Conservation (phyloP, 2,797 vertebrate species). For the Chaetophractus vellerosus region DNA sequence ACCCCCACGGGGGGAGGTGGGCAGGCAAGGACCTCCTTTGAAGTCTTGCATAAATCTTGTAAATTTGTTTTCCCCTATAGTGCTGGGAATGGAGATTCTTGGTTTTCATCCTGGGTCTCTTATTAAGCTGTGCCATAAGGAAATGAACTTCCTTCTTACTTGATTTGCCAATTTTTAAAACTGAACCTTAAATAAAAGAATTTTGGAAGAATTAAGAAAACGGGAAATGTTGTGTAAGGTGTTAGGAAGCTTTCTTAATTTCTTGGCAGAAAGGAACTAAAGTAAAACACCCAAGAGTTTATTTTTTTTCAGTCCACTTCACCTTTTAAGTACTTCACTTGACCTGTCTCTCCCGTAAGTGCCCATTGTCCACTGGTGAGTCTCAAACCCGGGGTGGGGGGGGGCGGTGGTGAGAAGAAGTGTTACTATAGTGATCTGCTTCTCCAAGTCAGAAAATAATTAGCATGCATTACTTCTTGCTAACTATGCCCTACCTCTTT, state of each 20-base stretch:
- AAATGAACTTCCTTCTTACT: slow-evolving; percentile 73
- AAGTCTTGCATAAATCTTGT: slow-evolving; percentile 79
- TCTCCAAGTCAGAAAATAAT: slow-evolving; percentile 32
- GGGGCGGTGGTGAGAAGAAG: neutral
- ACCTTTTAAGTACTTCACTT: neutral
- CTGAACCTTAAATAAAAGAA: slow-evolving; percentile 69
- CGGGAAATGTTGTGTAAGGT: slow-evolving; percentile 64
- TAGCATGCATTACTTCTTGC: neutral
- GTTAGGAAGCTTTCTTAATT: slow-evolving; percentile 52
- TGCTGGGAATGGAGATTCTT: slow-evolving; percentile 63
- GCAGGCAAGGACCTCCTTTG: slow-evolving; percentile 79
- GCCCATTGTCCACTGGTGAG: neutral
- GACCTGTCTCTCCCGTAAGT: neutral
- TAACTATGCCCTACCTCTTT: neutral
- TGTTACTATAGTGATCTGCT: neutral
- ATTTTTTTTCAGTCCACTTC: neutral
- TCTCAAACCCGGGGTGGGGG: neutral
- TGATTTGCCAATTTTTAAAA: slow-evolving; percentile 72
- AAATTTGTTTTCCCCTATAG: neutral
- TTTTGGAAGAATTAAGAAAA: slow-evolving; percentile 80
- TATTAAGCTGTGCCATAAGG: slow-evolving; percentile 63
- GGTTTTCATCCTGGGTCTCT: slow-evolving; percentile 61
- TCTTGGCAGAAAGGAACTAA: slow-evolving; percentile 67
- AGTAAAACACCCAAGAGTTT: slow-evolving; percentile 33
- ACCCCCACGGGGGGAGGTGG: slow-evolving; percentile 52